phyloP scores from a whole-genome alignment of 2,113 vertebrate genomes.

The Martes martes region DNA sequence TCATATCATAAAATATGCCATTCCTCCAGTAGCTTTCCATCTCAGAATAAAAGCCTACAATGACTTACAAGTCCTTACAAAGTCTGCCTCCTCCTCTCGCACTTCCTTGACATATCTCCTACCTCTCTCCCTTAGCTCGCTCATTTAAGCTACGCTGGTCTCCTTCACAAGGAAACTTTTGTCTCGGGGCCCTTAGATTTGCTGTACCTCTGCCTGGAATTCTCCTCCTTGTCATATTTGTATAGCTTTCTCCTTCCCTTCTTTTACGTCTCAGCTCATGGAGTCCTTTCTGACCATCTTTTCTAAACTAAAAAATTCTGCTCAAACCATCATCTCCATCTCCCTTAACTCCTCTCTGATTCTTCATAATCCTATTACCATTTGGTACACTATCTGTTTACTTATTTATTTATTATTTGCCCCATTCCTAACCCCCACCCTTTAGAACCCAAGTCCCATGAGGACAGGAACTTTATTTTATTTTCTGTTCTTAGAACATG shows the following conservation, averaged over 20 bases:
- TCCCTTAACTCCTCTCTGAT: not conserved
- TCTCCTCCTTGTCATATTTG: not conserved
- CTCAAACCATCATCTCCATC: not conserved
- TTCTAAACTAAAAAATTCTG: not conserved
- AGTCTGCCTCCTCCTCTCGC: not conserved
- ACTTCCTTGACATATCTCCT: not conserved
- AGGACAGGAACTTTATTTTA: not conserved
- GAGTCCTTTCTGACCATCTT: constrained; percentile 2
- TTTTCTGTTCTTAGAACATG: not conserved
- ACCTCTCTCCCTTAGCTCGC: not conserved
- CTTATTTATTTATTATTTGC: not conserved
- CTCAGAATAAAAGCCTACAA: not conserved
- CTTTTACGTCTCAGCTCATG: not conserved
- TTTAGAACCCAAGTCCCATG: constrained; percentile 21
- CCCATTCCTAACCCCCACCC: too few relatives aligned
- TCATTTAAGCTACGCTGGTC: not conserved
- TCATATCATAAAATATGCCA: not conserved
- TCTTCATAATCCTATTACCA: not conserved
- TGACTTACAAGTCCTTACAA: not conserved
- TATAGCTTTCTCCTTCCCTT: not conserved
- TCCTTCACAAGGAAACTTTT: not conserved
- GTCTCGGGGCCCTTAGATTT: not conserved
- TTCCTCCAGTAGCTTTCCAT: not conserved
- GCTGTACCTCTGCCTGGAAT: not conserved
- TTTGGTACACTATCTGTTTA: not conserved